Base-by-base conservation (phyloP, 1,140 invertebrate species). In the Ladona fulva region DNA sequence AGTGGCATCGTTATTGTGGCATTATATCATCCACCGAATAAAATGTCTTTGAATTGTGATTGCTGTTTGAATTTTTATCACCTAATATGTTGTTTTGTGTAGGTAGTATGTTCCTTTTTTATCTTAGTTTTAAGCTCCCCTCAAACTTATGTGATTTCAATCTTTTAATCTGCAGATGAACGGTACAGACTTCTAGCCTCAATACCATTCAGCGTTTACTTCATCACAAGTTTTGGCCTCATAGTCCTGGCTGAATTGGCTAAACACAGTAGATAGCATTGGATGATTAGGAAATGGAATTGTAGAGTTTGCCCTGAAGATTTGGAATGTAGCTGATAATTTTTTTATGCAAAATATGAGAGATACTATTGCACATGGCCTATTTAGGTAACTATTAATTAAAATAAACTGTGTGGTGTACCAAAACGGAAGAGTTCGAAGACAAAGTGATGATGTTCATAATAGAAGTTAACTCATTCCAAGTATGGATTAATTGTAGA, bases 161-260 rank as follows among this genome's bases (percentile, higher is more conserved):
- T 79, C 77, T 82, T 81, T 86, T 84, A 80, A 85, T 83, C 90
- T 90, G 77, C 88, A 91, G 91, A 92, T 82, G 92, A 92, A 84
- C 85, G 91, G 82, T 93, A 91, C 84, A 86, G 88, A 73, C 85
- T 93, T 75, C 84, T 94, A 76, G 89, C 91, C 14, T 93, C 92
- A 8, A 89, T 94, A 80, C 92, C 92, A 22, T 88, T 87, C 7
- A 89, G 90, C 78, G 85, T 91, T 79, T 92, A 89, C 81, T 79
- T 92, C 37, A 88, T 92, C 82, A 84, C 87, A 74, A 91, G 88
- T 80, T 92, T 92, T 81, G 85, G 89, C 42, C 86, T 92, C 82
- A 83, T 92, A 81, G 86, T 86, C 77, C 83, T 87, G 24, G 84
- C 84, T 77, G 84, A 84, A 74, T 66, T 79, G 7, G 66, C 44